Base-by-base conservation (phyloP, 2,888 invertebrate genomes). In the Ptilodon capucinus region DNA sequence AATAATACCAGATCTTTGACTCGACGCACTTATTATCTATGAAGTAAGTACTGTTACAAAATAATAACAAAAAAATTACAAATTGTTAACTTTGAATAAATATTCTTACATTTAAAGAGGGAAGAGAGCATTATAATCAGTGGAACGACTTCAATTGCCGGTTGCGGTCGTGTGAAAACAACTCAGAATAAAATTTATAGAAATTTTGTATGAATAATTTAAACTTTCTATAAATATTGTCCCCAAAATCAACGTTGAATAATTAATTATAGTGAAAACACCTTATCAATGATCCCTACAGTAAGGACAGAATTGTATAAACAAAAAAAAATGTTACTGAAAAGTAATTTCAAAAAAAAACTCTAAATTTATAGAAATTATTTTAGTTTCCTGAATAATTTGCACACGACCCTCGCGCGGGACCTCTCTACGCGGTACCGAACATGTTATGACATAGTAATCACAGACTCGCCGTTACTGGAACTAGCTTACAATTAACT, bases 1-100 rank as follows among this genome's bases (percentile, higher is more conserved):
- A 88, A 89, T 91, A 91, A 91, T 91, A 91, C 90, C n/a, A 91
- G 90, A 91, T 91, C 90, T 90, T 88, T 91, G 90, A 90, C 90
- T 91, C 84, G 82, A 85, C 84, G 81, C 81, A 77, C 89, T 87
- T 89, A 90, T 63, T 3, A 63, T 54, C 83, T 88, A 87, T 65
- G 62, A 81, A 81, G 81, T 85, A 87, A 86, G 83, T 87, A 86
- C 81, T 77, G 79, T 82, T 84, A 86, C 68, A 79, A 72, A 69
- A 76, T 79, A 76, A 80, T 83, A 84, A 85, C 82, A 84, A 85
- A 68, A 60, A 72, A 80, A 74, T 72, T 75, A 76, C 77, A 78
- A 76, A 74, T 74, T 77, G 80, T 84, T 84, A 86, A 82, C 78
- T 79, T 82, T 80, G 79, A 87, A 90, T 90, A 89, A 90, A 89